Evolutionary conservation across 2,888 invertebrate species (phyloP).

Genomic region (Dryadula phaetusa): DNA sequence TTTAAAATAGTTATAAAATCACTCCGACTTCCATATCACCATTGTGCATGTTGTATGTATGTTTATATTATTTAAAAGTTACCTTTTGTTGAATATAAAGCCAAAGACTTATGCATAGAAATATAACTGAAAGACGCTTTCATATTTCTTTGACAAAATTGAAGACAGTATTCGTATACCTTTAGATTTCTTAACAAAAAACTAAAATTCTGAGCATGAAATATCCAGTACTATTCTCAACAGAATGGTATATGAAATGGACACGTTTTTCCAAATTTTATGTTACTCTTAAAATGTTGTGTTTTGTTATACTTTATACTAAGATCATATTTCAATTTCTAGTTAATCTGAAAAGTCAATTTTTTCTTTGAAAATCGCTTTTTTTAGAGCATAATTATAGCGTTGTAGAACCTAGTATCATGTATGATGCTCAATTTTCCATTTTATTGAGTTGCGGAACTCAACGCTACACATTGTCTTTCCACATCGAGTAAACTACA

Average conservation of each 20-base stretch:
- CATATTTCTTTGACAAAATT: constrained; percentile 14
- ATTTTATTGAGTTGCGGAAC: too few relatives aligned
- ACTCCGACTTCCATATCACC: not conserved
- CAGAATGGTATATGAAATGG: not conserved
- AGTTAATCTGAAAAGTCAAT: not conserved
- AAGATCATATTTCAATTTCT: not conserved
- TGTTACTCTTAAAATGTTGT: not conserved
- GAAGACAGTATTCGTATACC: constrained; percentile 6
- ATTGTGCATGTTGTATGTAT: not conserved
- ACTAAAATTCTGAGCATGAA: not conserved
- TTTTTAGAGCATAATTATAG: too few relatives aligned
- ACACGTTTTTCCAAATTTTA: not conserved
- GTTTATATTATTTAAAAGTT: not conserved
- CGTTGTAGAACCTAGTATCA: too few relatives aligned
- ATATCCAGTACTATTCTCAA: not conserved
- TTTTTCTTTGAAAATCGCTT: not conserved
- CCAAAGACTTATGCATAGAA: constrained; percentile 18
- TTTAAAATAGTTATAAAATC: too few relatives aligned
- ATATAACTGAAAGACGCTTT: constrained; percentile 7
- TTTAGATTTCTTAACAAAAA: not conserved
- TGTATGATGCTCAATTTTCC: too few relatives aligned
- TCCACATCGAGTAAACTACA: too few relatives aligned
- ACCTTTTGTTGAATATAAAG: not conserved
- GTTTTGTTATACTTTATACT: not conserved
- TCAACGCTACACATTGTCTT: too few relatives aligned